phyloP scores from a whole-genome alignment of 2,797 vertebrate genomes.

The Hypotaenidia philippensis region DNA sequence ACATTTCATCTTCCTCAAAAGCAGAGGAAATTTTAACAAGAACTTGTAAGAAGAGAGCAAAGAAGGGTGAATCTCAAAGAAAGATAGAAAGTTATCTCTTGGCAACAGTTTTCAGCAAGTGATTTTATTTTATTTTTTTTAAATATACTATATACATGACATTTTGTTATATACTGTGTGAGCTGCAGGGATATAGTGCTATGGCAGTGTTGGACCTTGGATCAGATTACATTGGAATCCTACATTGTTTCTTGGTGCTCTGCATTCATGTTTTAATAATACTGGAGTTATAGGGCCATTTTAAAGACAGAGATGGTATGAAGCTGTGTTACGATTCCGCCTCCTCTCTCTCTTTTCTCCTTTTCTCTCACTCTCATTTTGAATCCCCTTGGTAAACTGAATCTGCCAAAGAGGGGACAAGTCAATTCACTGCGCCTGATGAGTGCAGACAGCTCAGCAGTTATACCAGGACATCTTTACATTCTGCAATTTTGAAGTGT shows the following conservation, averaged over 20 bases:
- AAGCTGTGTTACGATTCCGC: neutral
- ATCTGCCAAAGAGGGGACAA: neutral
- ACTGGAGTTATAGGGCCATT: neutral
- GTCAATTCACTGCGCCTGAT: neutral
- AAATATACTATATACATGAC: neutral
- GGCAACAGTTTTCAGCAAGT: neutral
- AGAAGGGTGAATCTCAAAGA: neutral
- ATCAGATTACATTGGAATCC: neutral
- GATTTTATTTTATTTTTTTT: neutral
- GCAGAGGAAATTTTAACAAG: neutral
- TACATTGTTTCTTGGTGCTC: neutral
- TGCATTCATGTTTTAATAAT: neutral
- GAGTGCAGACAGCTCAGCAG: constrained; percentile 16
- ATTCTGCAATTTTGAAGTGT: neutral
- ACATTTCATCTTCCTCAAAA: neutral
- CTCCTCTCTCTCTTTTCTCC: neutral
- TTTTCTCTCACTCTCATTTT: neutral
- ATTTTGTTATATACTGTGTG: neutral
- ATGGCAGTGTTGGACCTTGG: neutral
- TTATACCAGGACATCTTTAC: neutral
- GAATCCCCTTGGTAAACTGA: neutral
- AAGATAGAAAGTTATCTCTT: neutral
- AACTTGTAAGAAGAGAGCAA: neutral
- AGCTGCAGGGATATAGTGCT: neutral
- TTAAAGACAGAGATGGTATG: neutral